Evolutionary conservation across 2,888 invertebrate genomes (phyloP).

Genomic region (Sisyra terminalis): DNA sequence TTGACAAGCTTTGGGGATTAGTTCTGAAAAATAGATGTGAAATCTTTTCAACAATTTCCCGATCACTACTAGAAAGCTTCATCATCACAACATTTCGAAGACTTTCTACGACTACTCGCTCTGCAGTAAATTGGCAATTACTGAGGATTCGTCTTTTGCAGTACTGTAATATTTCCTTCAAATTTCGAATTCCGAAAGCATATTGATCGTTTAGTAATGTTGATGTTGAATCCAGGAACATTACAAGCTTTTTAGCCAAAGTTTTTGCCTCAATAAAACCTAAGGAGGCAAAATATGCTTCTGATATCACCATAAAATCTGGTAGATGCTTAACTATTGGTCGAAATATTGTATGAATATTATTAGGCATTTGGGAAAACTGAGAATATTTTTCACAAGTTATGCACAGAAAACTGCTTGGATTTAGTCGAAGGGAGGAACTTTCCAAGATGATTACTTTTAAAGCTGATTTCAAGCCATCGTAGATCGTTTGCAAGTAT

Average conservation of each 20-base stretch:
- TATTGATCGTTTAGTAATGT: slow-evolving; percentile 74
- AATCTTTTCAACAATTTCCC: too few species aligned
- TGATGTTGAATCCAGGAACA: slow-evolving; percentile 67
- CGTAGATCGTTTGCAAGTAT: slow-evolving; percentile 64
- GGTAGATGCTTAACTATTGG: slow-evolving; percentile 88
- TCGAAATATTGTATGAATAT: slow-evolving; percentile 67
- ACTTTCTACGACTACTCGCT: too few species aligned
- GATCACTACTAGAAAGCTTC: too few species aligned
- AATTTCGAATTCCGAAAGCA: slow-evolving; percentile 79
- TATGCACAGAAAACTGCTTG: slow-evolving; percentile 64
- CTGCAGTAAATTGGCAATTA: too few species aligned
- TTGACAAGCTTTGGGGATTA: slow-evolving; percentile 51
- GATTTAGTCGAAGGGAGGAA: slow-evolving; percentile 50
- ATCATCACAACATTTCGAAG: too few species aligned
- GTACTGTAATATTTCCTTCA: slow-evolving; percentile 59
- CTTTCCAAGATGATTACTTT: slow-evolving; percentile 63
- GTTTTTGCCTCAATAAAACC: slow-evolving; percentile 61
- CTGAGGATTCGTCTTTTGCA: too few species aligned
- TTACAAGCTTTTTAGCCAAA: slow-evolving; percentile 67
- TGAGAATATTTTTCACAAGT: slow-evolving; percentile 74
- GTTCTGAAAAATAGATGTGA: slow-evolving; percentile 22
- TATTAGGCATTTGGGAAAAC: slow-evolving; percentile 68
- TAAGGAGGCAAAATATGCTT: slow-evolving; percentile 70
- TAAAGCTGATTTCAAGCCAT: slow-evolving; percentile 50
- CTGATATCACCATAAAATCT: slow-evolving; percentile 75